Conservation (phyloP, 1,140 invertebrate genomes). For the Hylaeus anthracinus region DNA sequence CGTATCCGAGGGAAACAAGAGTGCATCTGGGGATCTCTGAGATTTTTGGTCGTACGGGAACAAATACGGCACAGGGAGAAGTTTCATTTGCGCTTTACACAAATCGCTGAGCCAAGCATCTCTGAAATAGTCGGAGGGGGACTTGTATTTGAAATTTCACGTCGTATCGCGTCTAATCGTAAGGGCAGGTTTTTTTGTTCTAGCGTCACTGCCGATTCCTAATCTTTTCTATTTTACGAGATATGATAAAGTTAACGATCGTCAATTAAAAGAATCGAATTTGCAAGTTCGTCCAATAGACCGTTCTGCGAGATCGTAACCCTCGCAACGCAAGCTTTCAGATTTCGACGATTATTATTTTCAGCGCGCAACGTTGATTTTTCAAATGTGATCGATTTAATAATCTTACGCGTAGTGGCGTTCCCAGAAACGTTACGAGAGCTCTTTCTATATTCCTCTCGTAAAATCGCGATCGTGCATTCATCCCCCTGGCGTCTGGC, state of each 20-base stretch:
- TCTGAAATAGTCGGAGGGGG: neutral
- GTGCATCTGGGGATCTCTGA: neutral
- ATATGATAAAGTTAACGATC: too few species aligned
- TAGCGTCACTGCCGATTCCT: too few species aligned
- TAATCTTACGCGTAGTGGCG: neutral
- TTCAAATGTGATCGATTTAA: neutral
- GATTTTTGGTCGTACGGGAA: slow-evolving; percentile 5
- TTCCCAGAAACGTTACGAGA: neutral
- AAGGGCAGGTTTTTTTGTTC: too few species aligned
- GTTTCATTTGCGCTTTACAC: neutral
- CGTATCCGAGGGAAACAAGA: slow-evolving; percentile 4
- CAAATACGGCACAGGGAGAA: neutral
- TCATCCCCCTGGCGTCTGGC: slow-evolving; percentile 15
- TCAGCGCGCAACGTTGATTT: neutral
- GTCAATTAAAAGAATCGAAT: too few species aligned
- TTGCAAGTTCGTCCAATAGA: too few species aligned
- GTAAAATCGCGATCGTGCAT: slow-evolving; percentile 41
- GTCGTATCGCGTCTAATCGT: too few species aligned
- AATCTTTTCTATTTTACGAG: too few species aligned
- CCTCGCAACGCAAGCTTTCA: neutral
- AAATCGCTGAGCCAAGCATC: neutral
- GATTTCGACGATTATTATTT: neutral
- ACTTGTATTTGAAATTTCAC: too few species aligned
- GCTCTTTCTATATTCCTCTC: slow-evolving; percentile 33
- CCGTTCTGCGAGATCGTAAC: too few species aligned